A percentile compares a stretch with the other conserved stretches of the same genome.
Evolutionary conservation across 2,797 vertebrate genomes (phyloP).

Genomic region (Onychomys leucogaster): DNA sequence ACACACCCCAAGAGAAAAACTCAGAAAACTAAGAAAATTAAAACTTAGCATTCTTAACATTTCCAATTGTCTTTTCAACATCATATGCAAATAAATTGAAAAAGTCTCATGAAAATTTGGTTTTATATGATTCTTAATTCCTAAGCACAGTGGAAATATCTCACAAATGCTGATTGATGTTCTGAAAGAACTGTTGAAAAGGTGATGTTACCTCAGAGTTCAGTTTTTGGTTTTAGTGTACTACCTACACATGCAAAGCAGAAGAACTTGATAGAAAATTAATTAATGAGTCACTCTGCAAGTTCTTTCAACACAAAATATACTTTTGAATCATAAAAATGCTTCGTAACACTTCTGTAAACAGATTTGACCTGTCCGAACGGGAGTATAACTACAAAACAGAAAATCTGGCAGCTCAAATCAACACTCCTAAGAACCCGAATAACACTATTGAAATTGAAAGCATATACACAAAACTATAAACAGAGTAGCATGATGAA

Average conservation of each 20-base stretch:
- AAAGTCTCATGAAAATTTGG: conserved; percentile 55
- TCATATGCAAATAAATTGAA: neutral
- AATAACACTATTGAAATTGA: conserved; percentile 5
- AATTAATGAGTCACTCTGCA: conserved; percentile 70
- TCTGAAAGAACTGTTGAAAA: conserved; percentile 65
- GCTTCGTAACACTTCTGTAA: conserved; percentile 66
- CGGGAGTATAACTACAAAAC: conserved; percentile 16
- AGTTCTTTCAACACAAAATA: conserved; percentile 58
- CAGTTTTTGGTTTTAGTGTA: conserved; percentile 46
- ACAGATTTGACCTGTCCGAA: conserved; percentile 52
- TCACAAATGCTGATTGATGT: conserved; percentile 59
- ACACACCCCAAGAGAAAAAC: conserved; percentile 33
- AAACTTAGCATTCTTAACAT: conserved; percentile 52
- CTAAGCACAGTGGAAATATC: conserved; percentile 29
- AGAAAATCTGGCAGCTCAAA: conserved; percentile 64
- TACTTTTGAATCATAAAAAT: conserved; percentile 70
- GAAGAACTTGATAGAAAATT: conserved; percentile 60
- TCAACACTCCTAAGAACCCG: conserved; percentile 53
- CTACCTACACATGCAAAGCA: conserved; percentile 26
- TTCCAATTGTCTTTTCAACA: neutral
- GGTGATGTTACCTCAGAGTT: conserved; percentile 59
- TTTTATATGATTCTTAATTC: conserved; percentile 57
- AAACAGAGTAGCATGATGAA: conserved; percentile 11
- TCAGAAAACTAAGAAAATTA: conserved; percentile 64
- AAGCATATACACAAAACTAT: conserved; percentile 59